These are phyloP conservation scores for Trypoxylon attenuatum DNA, from an alignment of 2,888 invertebrate genomes.

Conservation along the genomic window DNA sequence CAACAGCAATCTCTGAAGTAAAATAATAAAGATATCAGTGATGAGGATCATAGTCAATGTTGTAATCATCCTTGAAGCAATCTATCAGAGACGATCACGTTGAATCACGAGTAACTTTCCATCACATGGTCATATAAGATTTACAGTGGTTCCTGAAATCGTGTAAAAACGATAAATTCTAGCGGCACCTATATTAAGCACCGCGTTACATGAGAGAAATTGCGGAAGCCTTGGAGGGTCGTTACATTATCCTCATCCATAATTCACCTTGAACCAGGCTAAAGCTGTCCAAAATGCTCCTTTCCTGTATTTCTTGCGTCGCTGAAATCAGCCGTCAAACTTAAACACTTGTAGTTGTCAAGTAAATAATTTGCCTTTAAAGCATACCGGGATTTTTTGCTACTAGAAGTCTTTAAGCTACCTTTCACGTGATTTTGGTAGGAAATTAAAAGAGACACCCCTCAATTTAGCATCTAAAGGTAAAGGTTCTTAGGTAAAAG, in stretches of 20 bases:
- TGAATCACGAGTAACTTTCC: background rate
- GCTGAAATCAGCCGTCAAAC: background rate
- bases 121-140: background rate
- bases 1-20: too few species aligned
- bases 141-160: background rate
- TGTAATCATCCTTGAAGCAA: too few species aligned
- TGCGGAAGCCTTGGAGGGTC: background rate
- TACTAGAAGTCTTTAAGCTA: too few species aligned
- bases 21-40: too few species aligned
- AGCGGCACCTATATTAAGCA: background rate
- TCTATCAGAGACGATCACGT: too few species aligned
- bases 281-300: constrained; percentile 1
- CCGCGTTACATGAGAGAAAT: constrained; percentile 1
- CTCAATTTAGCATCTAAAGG: too few species aligned
- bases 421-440: too few species aligned
- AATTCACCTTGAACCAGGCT: constrained; percentile 12
- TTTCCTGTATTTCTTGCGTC: background rate
- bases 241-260: constrained; percentile 21
- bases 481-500: too few species aligned
- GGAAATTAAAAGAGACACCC: too few species aligned
- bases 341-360: background rate
- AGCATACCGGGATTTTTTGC: too few species aligned
- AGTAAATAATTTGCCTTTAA: too few species aligned
- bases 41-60: too few species aligned
- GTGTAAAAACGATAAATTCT: background rate